Conservation (phyloP, 2,113 vertebrate species). For the Marmota flaviventris region DNA sequence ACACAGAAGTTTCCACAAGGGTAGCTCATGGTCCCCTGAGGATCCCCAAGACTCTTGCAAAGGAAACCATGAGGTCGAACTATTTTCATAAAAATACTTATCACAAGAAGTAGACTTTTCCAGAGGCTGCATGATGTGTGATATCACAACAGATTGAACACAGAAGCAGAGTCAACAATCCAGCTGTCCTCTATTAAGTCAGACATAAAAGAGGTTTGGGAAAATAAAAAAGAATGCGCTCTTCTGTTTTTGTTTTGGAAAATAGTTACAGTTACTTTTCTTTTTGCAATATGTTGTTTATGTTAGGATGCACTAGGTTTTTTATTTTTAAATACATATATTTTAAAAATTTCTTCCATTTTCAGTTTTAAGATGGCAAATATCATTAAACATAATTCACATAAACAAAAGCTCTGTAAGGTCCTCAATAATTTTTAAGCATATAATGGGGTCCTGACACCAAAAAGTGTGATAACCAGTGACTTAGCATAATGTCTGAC, state of each 20-base stretch:
- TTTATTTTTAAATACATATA: slow-evolving; percentile 54
- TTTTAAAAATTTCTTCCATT: not conserved
- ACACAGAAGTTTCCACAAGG: not conserved
- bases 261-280: not conserved
- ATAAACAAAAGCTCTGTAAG: slow-evolving; percentile 40
- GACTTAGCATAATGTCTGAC: not conserved
- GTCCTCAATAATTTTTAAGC: not conserved
- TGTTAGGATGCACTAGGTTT: not conserved
- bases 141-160: not conserved
- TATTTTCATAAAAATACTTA: slow-evolving; percentile 50
- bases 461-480: not conserved
- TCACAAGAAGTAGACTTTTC: slow-evolving; percentile 1
- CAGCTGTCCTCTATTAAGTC: slow-evolving; percentile 67
- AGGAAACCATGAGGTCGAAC: slow-evolving; percentile 49
- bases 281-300: slow-evolving; percentile 59
- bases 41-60: slow-evolving; percentile 14
- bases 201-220: slow-evolving; percentile 53
- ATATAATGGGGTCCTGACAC: slow-evolving; percentile 8
- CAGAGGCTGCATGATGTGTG: not conserved
- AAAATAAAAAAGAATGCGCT: slow-evolving; percentile 35
- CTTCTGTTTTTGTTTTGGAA: slow-evolving; percentile 57
- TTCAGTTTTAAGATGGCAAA: slow-evolving; percentile 20
- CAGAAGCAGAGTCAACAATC: not conserved
- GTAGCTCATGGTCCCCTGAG: not conserved
- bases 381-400: slow-evolving; percentile 13